Evolutionary conservation across 2,888 invertebrate genomes (phyloP).

Genomic region (Apodemia hepburni): DNA sequence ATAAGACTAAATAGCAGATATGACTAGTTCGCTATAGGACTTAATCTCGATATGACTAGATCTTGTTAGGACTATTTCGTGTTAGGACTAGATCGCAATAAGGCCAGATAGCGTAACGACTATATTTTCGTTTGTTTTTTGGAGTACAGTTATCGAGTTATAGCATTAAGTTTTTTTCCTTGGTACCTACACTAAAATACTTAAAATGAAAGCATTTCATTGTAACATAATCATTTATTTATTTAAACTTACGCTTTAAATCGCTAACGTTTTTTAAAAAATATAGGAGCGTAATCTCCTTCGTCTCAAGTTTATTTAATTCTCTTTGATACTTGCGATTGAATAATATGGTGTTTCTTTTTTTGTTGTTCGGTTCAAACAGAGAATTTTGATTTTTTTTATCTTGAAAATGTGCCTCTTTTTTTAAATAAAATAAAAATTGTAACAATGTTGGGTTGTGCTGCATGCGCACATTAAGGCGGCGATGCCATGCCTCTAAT

Average conservation of each 20-base stretch:
- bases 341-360: background rate
- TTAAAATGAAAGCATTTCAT: no score
- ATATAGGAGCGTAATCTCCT: background rate
- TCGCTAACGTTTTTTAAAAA: background rate
- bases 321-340: background rate
- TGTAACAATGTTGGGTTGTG: constrained; percentile 13
- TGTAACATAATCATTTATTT: background rate
- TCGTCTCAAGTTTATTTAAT: background rate
- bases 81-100: background rate
- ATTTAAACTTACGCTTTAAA: background rate
- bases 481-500: background rate
- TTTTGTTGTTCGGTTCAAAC: background rate
- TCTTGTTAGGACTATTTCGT: background rate
- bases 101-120: background rate
- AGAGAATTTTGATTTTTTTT: background rate
- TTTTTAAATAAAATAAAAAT: constrained; percentile 13
- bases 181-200: constrained; percentile 8
- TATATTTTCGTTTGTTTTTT: background rate
- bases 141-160: constrained; percentile 5
- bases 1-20: constrained; percentile 1
- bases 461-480: background rate
- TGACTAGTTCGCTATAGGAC: constrained; percentile 3
- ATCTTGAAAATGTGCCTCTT: constrained; percentile 1
- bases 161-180: constrained; percentile 8
- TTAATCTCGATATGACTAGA: constrained; percentile 1